Conservation (phyloP, 2,888 invertebrate genomes). For the Dicyrtoma fusca region DNA sequence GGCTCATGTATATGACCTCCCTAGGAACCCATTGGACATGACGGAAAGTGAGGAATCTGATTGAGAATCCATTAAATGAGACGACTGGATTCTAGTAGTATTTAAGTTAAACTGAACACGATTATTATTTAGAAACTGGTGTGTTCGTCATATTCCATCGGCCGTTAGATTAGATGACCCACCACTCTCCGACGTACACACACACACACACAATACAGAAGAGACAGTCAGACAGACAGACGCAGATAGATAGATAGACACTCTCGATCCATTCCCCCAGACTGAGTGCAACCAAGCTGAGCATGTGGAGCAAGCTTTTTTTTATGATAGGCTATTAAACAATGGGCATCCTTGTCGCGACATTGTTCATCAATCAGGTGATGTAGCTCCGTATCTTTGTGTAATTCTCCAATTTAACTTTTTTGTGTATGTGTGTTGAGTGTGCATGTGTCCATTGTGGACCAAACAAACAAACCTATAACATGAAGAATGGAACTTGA, state of each 20-base stretch:
- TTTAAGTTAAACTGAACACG: conserved; percentile 14
- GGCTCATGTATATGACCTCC: no score
- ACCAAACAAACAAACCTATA: conserved; percentile 2
- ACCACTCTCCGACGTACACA: not conserved
- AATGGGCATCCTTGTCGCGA: conserved; percentile 40
- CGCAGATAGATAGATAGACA: no score
- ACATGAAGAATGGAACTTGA: not conserved
- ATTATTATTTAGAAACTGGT: conserved; percentile 19
- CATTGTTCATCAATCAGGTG: conserved; percentile 39
- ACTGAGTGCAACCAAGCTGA: conserved; percentile 15
- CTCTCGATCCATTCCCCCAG: no score
- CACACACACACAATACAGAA: not conserved
- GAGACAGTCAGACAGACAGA: not conserved
- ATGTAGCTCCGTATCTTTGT: conserved; percentile 22
- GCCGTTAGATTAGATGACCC: not conserved
- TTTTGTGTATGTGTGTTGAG: not conserved
- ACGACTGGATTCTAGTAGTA: no score
- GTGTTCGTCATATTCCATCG: not conserved
- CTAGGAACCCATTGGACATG: no score
- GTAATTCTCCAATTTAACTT: conserved; percentile 19
- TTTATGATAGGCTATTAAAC: conserved; percentile 37
- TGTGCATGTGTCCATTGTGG: not conserved
- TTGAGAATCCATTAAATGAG: conserved; percentile 5
- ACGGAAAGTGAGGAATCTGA: not conserved
- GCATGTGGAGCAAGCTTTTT: conserved; percentile 35